These are phyloP conservation scores for Clostera curtula DNA, from an alignment of 2,888 invertebrate genomes.

Conservation along the genomic window DNA sequence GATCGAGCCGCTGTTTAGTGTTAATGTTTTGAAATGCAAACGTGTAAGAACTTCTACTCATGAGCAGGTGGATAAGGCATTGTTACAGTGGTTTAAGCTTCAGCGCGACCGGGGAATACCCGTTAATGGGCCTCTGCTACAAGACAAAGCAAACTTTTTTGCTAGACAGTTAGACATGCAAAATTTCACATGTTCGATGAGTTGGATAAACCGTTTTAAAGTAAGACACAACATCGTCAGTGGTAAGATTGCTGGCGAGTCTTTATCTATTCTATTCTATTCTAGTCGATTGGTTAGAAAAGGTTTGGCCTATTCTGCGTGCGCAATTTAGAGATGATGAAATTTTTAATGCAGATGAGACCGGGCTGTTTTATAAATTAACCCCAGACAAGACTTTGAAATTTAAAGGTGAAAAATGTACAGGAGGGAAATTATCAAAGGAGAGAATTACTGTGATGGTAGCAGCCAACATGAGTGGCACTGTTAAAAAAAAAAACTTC, in stretches of 20 bases:
- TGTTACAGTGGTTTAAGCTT: slow-evolving; percentile 5
- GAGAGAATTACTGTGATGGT: slow-evolving; percentile 29
- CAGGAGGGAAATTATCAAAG: slow-evolving; percentile 26
- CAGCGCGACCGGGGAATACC: slow-evolving; percentile 3
- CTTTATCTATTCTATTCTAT: background rate
- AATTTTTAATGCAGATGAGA: slow-evolving; percentile 26
- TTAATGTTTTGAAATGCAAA: slow-evolving; percentile 21
- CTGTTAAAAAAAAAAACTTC: slow-evolving; percentile 25
- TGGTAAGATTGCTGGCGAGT: slow-evolving; percentile 10
- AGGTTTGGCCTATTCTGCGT: background rate
- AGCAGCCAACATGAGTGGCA: slow-evolving; percentile 28
- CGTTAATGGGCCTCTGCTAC: slow-evolving; percentile 3
- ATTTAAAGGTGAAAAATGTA: slow-evolving; percentile 30
- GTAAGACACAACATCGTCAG: slow-evolving; percentile 15
- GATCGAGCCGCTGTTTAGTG: too few relatives aligned
- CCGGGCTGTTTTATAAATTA: slow-evolving; percentile 26
- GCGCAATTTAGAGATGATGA: slow-evolving; percentile 4
- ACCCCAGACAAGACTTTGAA: slow-evolving; percentile 23
- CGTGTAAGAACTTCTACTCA: slow-evolving; percentile 15
- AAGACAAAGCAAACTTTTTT: slow-evolving; percentile 7
- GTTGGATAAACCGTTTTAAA: slow-evolving; percentile 16
- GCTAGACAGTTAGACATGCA: slow-evolving; percentile 11
- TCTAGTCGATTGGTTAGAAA: background rate
- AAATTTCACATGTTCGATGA: slow-evolving; percentile 13
- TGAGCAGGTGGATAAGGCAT: slow-evolving; percentile 4